Conservation (phyloP, 2,888 invertebrate genomes). For the Chymomyza caudatula region DNA sequence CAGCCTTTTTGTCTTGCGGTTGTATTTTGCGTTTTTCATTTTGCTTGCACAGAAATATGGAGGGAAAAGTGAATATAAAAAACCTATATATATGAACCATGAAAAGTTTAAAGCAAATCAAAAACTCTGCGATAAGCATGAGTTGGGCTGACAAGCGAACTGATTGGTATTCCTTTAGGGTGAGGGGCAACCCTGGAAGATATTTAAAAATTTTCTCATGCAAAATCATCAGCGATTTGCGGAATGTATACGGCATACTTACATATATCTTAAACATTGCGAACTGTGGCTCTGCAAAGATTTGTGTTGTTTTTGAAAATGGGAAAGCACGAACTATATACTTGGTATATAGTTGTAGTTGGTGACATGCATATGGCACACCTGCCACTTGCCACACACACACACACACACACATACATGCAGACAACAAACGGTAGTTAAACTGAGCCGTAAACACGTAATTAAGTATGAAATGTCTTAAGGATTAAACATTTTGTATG, state of each 20-base stretch:
- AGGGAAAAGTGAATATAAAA: background rate
- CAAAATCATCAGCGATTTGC: too few species aligned
- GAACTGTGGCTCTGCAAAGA: too few species aligned
- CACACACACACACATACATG: constrained; percentile 5
- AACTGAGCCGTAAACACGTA: constrained; percentile 61
- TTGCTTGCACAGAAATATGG: background rate
- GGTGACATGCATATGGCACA: constrained; percentile 7
- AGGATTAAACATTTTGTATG: constrained; percentile 60
- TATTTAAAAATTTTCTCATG: background rate
- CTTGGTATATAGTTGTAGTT: too few species aligned
- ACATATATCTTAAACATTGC: too few species aligned
- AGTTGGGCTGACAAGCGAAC: constrained; percentile 67
- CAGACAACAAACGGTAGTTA: background rate
- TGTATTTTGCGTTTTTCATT: background rate
- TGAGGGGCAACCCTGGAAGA: background rate
- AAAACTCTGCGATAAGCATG: constrained; percentile 69
- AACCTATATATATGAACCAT: background rate
- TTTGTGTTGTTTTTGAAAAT: background rate
- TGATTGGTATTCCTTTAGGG: constrained; percentile 58
- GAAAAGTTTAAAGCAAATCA: constrained; percentile 69
- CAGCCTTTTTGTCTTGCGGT: background rate
- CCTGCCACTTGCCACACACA: constrained; percentile 19
- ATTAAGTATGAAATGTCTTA: constrained; percentile 64
- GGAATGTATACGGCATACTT: background rate
- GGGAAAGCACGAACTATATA: too few species aligned